These are phyloP conservation scores for Andrena haemorrhoa DNA, from an alignment of 2,888 invertebrate species.

Conservation along the genomic window DNA sequence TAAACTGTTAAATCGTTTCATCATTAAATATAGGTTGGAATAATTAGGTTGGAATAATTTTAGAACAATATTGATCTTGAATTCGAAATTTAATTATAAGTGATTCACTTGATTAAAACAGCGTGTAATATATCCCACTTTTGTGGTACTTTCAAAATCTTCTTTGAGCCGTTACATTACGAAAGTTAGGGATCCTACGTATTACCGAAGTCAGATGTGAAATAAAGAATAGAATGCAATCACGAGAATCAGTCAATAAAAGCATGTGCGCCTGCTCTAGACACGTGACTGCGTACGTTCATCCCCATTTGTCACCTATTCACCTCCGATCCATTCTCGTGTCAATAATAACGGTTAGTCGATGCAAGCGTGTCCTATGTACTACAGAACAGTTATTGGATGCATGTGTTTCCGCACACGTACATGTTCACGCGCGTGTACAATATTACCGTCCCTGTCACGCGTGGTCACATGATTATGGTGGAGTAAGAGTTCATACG, in stretches of 20 bases:
- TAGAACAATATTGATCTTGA: no score
- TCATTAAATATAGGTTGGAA: no score
- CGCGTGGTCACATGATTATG: conserved; percentile 57
- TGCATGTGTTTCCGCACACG: background rate
- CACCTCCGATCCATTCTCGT: conserved; percentile 29
- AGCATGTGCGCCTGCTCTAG: conserved; percentile 20
- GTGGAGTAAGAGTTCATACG: conserved; percentile 61
- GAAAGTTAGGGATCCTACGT: background rate
- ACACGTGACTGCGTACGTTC: conserved; percentile 36
- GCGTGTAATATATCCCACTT: background rate
- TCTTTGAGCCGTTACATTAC: no score
- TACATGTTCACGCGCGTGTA: background rate
- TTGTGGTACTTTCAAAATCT: background rate
- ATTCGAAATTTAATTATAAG: no score
- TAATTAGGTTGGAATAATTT: no score
- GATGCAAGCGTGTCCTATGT: conserved; percentile 9
- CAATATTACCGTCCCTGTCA: conserved; percentile 6
- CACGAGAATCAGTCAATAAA: conserved; percentile 23
- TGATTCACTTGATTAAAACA: no score
- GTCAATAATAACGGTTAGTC: conserved; percentile 52
- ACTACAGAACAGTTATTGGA: conserved; percentile 3
- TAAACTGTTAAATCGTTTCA: no score
- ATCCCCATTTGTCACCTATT: conserved; percentile 46
- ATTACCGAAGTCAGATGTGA: background rate
- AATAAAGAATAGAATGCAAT: conserved; percentile 30